Percentiles rank a stretch among this genome's conserved stretches.
Conservation (phyloP, 1,140 invertebrate genomes). For the Halictus rubicundus region DNA sequence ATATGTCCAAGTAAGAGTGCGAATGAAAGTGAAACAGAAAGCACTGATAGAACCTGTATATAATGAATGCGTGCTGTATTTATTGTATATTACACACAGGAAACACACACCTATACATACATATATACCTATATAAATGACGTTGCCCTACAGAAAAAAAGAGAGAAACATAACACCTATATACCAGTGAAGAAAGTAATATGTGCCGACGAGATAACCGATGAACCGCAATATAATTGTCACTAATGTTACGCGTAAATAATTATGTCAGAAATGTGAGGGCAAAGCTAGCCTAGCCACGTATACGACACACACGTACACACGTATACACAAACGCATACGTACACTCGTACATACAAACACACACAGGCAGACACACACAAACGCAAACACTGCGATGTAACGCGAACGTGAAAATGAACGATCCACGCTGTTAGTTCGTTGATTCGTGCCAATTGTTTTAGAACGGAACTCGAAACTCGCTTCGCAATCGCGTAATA, state of each 20-base stretch:
- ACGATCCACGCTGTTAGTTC: constrained; percentile 2
- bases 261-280: background rate
- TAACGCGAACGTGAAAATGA: background rate
- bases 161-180: constrained; percentile 40
- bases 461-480: constrained; percentile 48
- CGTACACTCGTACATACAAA: no score
- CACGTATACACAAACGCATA: no score
- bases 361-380: no score
- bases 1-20: constrained; percentile 40
- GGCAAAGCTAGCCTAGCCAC: background rate
- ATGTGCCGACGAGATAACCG: constrained; percentile 50
- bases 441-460: constrained; percentile 33
- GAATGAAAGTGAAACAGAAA: constrained; percentile 42
- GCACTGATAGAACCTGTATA: constrained; percentile 68
- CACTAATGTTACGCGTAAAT: constrained; percentile 44
- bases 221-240: constrained; percentile 45
- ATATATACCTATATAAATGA: background rate
- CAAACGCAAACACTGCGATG: no score
- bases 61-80: constrained; percentile 76
- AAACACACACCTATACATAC: background rate
- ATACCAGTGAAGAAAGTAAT: constrained; percentile 52
- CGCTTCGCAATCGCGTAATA: constrained; percentile 32
- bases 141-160: constrained; percentile 48
- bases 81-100: constrained; percentile 70
- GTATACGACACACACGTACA: no score